Conservation (phyloP, 2,888 invertebrate genomes). For the Auanema sp. region DNA sequence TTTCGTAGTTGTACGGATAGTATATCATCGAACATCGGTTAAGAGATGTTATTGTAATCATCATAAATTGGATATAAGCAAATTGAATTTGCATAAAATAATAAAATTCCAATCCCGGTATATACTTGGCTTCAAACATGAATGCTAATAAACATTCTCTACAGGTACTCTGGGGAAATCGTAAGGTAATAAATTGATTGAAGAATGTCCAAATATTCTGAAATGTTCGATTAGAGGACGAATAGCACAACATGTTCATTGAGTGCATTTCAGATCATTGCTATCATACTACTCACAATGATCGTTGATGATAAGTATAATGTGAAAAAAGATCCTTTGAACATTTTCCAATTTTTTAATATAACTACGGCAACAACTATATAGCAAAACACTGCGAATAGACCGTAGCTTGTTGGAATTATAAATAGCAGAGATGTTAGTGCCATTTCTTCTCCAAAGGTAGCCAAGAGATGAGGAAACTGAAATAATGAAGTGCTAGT, state of each 20-base stretch:
- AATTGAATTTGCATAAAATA: neutral
- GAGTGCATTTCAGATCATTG: neutral
- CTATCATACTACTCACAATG: neutral
- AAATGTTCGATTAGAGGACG: neutral
- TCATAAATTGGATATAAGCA: neutral
- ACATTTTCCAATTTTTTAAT: neutral
- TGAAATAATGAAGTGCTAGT: too few relatives aligned
- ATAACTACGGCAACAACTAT: neutral
- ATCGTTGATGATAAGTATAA: neutral
- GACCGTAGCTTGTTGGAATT: neutral
- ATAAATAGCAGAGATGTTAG: neutral
- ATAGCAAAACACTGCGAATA: neutral
- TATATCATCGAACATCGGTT: neutral
- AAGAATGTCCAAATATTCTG: neutral
- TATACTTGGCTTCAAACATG: neutral
- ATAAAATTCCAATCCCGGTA: neutral
- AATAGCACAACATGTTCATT: neutral
- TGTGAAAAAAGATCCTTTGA: constrained; percentile 2
- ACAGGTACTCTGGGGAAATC: neutral
- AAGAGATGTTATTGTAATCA: neutral
- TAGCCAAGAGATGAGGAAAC: too few relatives aligned
- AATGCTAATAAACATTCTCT: neutral
- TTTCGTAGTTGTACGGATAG: neutral
- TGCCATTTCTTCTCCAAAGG: neutral
- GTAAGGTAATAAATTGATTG: neutral